A percentile compares a stretch with the other conserved stretches of the same genome.
These are phyloP conservation scores for Andricus curvator DNA, from an alignment of 2,888 invertebrate genomes.

Conservation along the genomic window DNA sequence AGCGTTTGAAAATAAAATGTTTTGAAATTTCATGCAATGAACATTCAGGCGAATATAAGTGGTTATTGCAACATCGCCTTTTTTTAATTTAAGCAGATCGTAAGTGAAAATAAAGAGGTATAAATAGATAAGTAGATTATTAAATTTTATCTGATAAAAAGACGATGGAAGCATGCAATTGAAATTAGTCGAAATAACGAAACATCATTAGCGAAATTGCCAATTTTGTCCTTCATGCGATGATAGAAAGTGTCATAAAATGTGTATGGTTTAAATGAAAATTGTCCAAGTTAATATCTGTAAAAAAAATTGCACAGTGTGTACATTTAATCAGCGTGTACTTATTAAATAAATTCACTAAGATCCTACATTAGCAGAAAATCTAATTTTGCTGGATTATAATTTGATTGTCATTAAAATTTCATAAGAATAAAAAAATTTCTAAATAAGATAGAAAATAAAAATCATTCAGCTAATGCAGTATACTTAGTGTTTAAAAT, in stretches of 20 bases:
- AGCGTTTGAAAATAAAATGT: constrained; percentile 29
- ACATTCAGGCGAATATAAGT: not conserved
- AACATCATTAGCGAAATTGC: not conserved
- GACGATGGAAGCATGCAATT: not conserved
- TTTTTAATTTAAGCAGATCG: no score
- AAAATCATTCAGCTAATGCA: not conserved
- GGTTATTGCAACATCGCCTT: not conserved
- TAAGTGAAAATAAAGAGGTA: not conserved
- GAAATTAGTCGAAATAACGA: not conserved
- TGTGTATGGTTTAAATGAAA: not conserved
- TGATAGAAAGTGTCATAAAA: not conserved
- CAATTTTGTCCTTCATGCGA: not conserved
- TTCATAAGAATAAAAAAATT: no score
- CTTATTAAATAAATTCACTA: not conserved
- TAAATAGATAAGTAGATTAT: not conserved
- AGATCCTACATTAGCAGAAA: constrained; percentile 9
- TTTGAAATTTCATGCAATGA: not conserved
- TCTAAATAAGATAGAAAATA: not conserved
- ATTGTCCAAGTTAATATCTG: not conserved
- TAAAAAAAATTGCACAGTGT: not conserved
- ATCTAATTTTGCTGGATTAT: not conserved
- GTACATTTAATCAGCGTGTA: not conserved
- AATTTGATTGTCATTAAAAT: no score
- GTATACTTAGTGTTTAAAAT: not conserved
- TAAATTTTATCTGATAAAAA: not conserved